Percentiles rank a stretch among this genome's conserved stretches.
phyloP scores from a whole-genome alignment of 1,140 invertebrate species.

The Leptinotarsa undecemlineata region DNA sequence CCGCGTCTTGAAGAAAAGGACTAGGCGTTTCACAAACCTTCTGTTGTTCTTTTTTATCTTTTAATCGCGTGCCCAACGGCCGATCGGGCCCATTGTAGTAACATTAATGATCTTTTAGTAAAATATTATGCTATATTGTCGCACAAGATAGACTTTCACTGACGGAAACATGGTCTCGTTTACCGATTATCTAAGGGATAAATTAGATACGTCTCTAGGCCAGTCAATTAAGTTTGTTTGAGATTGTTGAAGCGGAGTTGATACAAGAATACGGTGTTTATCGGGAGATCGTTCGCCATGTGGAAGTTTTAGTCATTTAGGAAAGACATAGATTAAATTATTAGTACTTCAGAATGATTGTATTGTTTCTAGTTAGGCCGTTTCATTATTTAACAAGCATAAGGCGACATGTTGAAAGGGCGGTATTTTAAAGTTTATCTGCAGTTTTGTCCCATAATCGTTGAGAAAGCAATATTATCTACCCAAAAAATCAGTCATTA shows the following conservation, averaged over 20 bases:
- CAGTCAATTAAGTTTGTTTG: background rate
- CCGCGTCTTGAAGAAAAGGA: constrained; percentile 31
- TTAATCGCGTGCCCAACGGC: constrained; percentile 39
- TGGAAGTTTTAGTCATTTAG: no score
- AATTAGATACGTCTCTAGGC: constrained; percentile 5
- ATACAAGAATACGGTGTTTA: background rate
- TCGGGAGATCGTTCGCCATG: background rate
- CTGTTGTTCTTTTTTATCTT: constrained; percentile 37
- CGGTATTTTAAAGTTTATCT: no score
- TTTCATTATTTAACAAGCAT: no score
- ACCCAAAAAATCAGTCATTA: no score
- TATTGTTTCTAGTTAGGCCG: no score
- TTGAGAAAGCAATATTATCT: no score
- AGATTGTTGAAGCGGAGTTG: background rate
- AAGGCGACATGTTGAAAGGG: no score
- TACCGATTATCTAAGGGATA: constrained; percentile 9
- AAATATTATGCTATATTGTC: constrained; percentile 25
- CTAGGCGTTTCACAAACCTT: constrained; percentile 27
- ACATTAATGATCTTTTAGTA: constrained; percentile 26
- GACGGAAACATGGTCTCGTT: constrained; percentile 22
- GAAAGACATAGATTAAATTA: no score
- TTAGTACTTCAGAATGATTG: no score
- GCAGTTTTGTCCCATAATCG: no score
- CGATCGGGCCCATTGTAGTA: constrained; percentile 23
- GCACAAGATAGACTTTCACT: constrained; percentile 30